Conservation (phyloP, 2,113 vertebrate species). For the Heliornis fulica region DNA sequence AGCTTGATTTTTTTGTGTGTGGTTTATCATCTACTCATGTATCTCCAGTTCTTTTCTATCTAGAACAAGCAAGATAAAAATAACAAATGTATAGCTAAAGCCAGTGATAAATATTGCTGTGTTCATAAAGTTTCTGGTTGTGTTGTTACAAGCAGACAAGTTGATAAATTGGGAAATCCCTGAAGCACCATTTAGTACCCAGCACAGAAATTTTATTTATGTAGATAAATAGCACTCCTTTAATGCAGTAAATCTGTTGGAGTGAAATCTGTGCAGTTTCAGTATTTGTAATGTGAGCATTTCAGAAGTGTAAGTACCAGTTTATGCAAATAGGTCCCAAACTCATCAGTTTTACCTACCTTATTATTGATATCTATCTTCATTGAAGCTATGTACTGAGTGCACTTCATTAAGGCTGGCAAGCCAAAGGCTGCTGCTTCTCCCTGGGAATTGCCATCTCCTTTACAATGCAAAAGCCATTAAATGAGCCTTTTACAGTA, state of each 20-base stretch:
- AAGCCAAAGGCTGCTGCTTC: slow-evolving; percentile 30
- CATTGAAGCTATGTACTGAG: neutral
- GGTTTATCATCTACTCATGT: neutral
- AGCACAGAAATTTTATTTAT: slow-evolving; percentile 21
- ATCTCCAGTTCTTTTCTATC: neutral
- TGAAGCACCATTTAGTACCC: neutral
- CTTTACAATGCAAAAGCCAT: slow-evolving; percentile 41
- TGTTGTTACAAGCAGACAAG: neutral
- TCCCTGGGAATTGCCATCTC: slow-evolving; percentile 31
- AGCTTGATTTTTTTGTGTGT: neutral
- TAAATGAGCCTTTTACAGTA: slow-evolving; percentile 33
- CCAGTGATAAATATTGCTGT: neutral
- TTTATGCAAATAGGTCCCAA: slow-evolving; percentile 56
- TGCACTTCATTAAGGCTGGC: slow-evolving; percentile 40
- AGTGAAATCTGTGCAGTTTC: neutral
- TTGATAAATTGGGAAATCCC: slow-evolving; percentile 2
- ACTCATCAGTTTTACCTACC: slow-evolving; percentile 40
- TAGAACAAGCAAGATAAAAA: neutral
- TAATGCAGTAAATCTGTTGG: neutral
- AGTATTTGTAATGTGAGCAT: slow-evolving; percentile 3
- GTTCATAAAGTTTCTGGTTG: neutral
- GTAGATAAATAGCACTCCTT: slow-evolving; percentile 16
- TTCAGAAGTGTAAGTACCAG: neutral
- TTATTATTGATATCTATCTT: slow-evolving; percentile 55
- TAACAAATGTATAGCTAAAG: neutral